phyloP scores from a whole-genome alignment of 2,797 vertebrate genomes.

The Parauchenoglanis ngamensis region DNA sequence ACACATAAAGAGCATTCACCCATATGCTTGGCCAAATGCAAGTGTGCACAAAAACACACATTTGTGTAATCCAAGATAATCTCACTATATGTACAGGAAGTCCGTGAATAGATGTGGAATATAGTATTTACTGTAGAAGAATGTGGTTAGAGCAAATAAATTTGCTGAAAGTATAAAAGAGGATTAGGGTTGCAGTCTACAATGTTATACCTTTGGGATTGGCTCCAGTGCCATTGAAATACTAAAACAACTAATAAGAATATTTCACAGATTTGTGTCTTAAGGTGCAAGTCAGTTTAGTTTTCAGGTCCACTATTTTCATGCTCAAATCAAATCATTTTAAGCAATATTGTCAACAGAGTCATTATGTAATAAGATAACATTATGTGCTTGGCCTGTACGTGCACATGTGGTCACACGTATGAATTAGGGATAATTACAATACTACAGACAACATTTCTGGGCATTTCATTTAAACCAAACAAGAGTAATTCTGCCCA shows the following conservation, averaged over 20 bases:
- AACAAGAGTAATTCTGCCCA: too few relatives aligned
- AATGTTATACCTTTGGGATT: neutral
- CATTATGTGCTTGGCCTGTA: neutral
- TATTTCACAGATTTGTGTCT: neutral
- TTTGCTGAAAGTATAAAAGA: neutral
- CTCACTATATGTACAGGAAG: neutral
- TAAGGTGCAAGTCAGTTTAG: neutral
- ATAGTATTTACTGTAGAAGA: constrained; percentile 2
- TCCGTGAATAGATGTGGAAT: neutral
- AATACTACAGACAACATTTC: neutral
- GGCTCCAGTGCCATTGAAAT: neutral
- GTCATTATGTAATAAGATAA: neutral
- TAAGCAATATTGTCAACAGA: neutral
- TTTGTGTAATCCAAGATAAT: constrained; percentile 1
- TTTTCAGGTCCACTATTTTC: neutral
- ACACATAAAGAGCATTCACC: neutral
- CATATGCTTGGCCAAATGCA: constrained; percentile 8
- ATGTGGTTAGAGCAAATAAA: neutral
- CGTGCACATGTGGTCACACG: neutral
- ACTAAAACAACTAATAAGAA: neutral
- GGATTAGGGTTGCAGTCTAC: neutral
- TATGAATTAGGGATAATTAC: neutral
- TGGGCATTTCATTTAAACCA: neutral
- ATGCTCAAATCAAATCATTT: neutral
- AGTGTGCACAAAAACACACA: neutral